Percentiles rank a stretch among this genome's conserved stretches.
These are phyloP conservation scores for Enteromius radiatus DNA, from an alignment of 2,797 vertebrate species.

Conservation along the genomic window DNA sequence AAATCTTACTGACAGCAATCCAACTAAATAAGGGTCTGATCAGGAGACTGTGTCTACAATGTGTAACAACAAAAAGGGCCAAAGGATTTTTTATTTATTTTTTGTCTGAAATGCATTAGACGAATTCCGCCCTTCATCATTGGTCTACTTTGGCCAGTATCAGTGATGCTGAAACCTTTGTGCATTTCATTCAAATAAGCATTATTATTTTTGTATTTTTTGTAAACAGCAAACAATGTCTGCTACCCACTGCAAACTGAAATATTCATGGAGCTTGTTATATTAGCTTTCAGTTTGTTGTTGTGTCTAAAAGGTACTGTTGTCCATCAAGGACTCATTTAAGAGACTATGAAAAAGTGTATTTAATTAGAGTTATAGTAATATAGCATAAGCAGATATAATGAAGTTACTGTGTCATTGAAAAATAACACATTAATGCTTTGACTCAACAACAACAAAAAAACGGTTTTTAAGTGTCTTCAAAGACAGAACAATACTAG, in stretches of 20 bases:
- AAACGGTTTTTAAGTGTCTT: not conserved
- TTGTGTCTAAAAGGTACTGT: not conserved
- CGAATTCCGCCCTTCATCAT: not conserved
- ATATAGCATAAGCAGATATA: not conserved
- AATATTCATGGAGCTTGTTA: constrained; percentile 23
- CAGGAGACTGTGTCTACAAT: constrained; percentile 48
- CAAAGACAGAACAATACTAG: constrained; percentile 24
- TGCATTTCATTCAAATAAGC: not conserved
- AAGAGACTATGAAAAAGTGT: not conserved
- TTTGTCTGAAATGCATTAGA: not conserved
- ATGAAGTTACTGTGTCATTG: not conserved
- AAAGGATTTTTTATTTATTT: not conserved
- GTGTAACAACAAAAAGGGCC: constrained; percentile 33
- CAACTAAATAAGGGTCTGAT: constrained; percentile 58
- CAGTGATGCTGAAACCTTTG: not conserved
- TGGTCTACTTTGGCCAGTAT: not conserved
- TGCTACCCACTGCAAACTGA: not conserved
- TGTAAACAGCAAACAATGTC: constrained; percentile 5
- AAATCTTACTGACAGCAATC: constrained; percentile 58
- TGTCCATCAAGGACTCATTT: not conserved
- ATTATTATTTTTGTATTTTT: not conserved
- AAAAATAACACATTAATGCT: not conserved
- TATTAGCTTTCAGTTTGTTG: constrained; percentile 3
- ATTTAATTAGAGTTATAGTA: not conserved
- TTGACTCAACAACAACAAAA: not conserved